Evolutionary conservation across 2,888 invertebrate species (phyloP).

Genomic region (Dusona sp.): DNA sequence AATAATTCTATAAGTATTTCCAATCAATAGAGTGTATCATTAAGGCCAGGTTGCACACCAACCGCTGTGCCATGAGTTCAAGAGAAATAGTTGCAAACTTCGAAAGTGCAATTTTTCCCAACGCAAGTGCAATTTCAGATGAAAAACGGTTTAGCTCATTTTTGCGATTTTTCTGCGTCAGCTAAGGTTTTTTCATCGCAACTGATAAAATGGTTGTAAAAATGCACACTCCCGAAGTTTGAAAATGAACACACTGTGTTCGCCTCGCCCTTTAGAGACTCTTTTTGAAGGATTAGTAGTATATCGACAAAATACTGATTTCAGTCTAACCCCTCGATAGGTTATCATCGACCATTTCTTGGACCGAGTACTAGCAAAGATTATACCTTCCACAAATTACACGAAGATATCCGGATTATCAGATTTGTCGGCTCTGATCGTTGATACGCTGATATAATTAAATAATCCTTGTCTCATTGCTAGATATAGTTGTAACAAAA

Average conservation of each 20-base stretch:
- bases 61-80: too few species aligned
- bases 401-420: slow-evolving; percentile 14
- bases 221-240: not conserved
- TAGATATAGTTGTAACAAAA: not conserved
- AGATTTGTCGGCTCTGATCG: slow-evolving; percentile 14
- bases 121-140: not conserved
- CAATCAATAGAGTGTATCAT: too few species aligned
- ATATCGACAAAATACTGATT: not conserved
- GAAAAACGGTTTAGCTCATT: not conserved
- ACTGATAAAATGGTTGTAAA: not conserved
- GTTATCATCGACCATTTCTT: not conserved
- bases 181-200: not conserved
- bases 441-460: slow-evolving; percentile 38
- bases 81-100: too few species aligned
- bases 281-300: not conserved
- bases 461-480: slow-evolving; percentile 18
- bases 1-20: too few species aligned
- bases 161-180: too few species aligned
- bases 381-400: slow-evolving; percentile 23
- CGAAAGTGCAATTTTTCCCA: not conserved
- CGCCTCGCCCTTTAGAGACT: not conserved
- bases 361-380: not conserved
- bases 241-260: not conserved
- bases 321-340: not conserved
- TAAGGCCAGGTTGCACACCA: too few species aligned